Evolutionary conservation across 2,888 invertebrate species (phyloP), one percentile per base, ranked within the genome.

Genomic region (Callyntrura sp.): DNA sequence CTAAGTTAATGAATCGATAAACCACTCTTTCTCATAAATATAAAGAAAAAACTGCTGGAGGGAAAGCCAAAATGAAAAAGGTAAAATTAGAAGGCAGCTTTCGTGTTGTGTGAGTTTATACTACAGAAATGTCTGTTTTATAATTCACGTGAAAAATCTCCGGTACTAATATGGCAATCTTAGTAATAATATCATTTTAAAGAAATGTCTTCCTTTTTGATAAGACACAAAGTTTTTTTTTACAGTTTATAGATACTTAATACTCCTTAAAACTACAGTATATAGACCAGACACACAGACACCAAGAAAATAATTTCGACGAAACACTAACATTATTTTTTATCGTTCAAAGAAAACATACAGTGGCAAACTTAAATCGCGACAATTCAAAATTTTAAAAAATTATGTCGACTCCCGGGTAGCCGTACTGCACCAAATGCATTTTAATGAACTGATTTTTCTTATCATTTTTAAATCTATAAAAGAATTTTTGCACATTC

Each of bases 351-450:
- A 57, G 62, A 84, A 14, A 86, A 86, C 23, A 20, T 68, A 86
- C 86, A 65, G 88, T 84, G 84, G 65, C 45, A 88, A 78, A 45
- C 79, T 45, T 76, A 35, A 4, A 35, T 35, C 65, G 23, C 68
- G 17, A 14, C n/a, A 68, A 35, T 25, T 62, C 28, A 73, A 48
- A 45, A 20, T 9, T 45, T 45, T 20, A 45, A 12, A 35, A 5
- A 65, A 82, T 17, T 65, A n/a, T 35, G 35, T 35, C n/a, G 43
- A 84, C 78, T 65, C 73, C 57, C 68, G 70, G 11, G 23, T 48
- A 81, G 55, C 82, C 45, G 70, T 65, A 88, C 88, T 78, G 88
- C 88, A 88, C 78, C 88, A 88, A 85, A 88, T 88, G 88, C 88
- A 88, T 88, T 88, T 68, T 51, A 17, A 62, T 83, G 70, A 57